These are phyloP conservation scores for Euglossa dilemma DNA, from an alignment of 1,140 invertebrate species.

Conservation along the genomic window DNA sequence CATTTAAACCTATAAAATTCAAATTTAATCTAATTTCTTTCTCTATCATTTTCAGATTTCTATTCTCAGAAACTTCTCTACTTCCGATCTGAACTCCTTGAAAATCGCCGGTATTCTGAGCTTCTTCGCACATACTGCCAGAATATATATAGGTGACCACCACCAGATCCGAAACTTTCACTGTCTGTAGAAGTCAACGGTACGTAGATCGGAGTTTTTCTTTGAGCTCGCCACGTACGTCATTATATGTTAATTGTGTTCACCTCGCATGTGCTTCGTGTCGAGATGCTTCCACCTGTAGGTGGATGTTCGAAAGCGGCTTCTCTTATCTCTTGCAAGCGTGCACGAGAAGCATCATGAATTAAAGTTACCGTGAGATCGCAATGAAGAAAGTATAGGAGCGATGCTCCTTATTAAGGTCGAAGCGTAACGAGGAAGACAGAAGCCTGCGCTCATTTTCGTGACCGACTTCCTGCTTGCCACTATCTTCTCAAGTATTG, in stretches of 20 bases:
- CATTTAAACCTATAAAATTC: not conserved
- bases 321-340: slow-evolving; percentile 3
- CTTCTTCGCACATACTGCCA: not conserved
- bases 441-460: slow-evolving; percentile 19
- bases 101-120: not conserved
- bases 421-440: slow-evolving; percentile 46
- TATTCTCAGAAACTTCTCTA: not conserved
- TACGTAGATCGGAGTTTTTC: slow-evolving; percentile 51
- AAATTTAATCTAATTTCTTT: not conserved
- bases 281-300: slow-evolving; percentile 19
- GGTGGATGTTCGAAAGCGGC: slow-evolving; percentile 44
- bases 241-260: slow-evolving; percentile 56
- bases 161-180: slow-evolving; percentile 53
- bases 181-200: slow-evolving; percentile 19
- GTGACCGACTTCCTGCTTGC: slow-evolving; percentile 22
- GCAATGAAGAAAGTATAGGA: slow-evolving; percentile 9
- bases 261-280: not conserved
- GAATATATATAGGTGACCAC: slow-evolving; percentile 30
- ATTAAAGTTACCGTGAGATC: slow-evolving; percentile 38
- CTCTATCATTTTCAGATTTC: not conserved
- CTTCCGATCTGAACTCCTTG: too few relatives aligned
- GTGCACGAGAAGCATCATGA: not conserved
- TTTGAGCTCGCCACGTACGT: slow-evolving; percentile 35
- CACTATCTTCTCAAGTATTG: not conserved
- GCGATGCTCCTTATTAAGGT: slow-evolving; percentile 53